Conservation (phyloP, 64 coral and sea anemone species). For the Montipora capricornis region DNA sequence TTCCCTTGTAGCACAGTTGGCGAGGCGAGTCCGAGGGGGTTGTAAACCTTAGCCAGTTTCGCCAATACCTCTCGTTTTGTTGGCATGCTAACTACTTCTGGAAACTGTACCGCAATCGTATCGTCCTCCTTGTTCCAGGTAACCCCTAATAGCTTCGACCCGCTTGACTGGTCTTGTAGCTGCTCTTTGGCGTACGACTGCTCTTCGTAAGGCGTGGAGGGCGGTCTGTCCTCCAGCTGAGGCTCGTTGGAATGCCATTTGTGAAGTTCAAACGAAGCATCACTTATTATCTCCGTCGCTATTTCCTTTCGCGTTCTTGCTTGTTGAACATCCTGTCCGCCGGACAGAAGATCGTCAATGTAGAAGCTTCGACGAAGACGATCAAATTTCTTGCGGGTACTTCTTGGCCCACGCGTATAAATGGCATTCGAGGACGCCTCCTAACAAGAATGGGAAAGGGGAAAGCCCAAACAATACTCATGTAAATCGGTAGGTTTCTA, state of each 20-base stretch:
- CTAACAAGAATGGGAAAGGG: too few relatives aligned
- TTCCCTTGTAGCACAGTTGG: constrained; percentile 20
- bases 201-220: neutral
- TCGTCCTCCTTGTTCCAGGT: neutral
- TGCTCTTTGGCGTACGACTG: too few relatives aligned
- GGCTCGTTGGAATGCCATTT: constrained; percentile 5
- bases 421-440: constrained; percentile 54
- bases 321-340: constrained; percentile 40
- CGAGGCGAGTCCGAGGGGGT: constrained; percentile 32
- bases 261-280: constrained; percentile 60
- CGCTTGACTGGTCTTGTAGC: neutral
- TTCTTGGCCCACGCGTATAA: constrained; percentile 53
- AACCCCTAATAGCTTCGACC: constrained; percentile 3
- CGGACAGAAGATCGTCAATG: constrained; percentile 46
- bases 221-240: neutral
- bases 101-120: too few relatives aligned
- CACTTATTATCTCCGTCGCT: constrained; percentile 51
- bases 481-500: too few relatives aligned
- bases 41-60: constrained; percentile 40
- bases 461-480: too few relatives aligned
- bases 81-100: too few relatives aligned
- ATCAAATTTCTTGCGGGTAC: neutral
- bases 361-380: constrained; percentile 36
- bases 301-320: constrained; percentile 24
- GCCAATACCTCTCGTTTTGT: neutral